Base-by-base conservation (phyloP, 2,113 vertebrate genomes). In the Peucedramus taeniatus region DNA sequence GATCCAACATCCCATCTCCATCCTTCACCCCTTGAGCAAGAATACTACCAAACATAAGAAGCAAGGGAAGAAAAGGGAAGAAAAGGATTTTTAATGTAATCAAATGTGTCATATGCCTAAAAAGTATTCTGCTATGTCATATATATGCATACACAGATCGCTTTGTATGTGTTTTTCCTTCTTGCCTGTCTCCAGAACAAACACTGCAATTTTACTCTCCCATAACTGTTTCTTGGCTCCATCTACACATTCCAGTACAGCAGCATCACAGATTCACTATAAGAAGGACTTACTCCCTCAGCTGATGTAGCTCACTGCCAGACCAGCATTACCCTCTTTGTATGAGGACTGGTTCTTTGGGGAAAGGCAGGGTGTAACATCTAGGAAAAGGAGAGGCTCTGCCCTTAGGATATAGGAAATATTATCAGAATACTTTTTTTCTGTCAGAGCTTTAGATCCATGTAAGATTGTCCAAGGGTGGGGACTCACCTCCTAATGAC, bases 221-320 rank as follows among this genome's bases (percentile, higher is more conserved):
- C 83, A 83, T 88, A 96, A 92, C 92, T 31, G 30, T 88, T 92
- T 92, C 60, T 94, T 96, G 94, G 92, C 92, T 96, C n/a, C 64
- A 93, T 90, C 60, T 44, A 60, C 61, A 68, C 93, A 90, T 92
- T 95, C 94, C 90, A 69, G 49, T 39, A 44, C 2, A 65, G 90
- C 85, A 90, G 60, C 70, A 87, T 74, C 96, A 94, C 42, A 74
- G 68, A 81, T 33, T 74, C 71, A 19, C 78, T 53, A 10, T 8
- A 90, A 76, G 75, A 81, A 83, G 64, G 79, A 57, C 40, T 83
- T 20, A 26, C 42, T 88, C 6, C 4, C 76, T 92, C 92, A 93
- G 85, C 90, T 94, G 88, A 81, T 78, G 19, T 21, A 53, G 44
- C 21, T 94, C 45, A 39, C 21, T 89, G 90, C 88, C 85, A 89